These are phyloP conservation scores for Fukomys damarensis DNA, from an alignment of 2,113 vertebrate genomes.

Conservation along the genomic window DNA sequence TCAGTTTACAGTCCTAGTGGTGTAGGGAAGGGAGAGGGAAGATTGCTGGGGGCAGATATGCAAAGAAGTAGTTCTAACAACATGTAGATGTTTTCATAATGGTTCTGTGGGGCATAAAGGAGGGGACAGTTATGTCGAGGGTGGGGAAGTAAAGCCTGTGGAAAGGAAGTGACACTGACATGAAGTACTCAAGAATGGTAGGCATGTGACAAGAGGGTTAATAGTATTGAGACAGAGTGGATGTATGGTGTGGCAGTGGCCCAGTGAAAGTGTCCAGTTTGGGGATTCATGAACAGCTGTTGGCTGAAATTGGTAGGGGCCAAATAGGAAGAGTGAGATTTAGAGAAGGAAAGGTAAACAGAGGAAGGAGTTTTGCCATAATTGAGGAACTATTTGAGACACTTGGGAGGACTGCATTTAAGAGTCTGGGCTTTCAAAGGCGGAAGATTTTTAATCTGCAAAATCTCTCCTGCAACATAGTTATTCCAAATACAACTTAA, in stretches of 20 bases:
- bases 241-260: background rate
- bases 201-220: background rate
- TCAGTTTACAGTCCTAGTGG: background rate
- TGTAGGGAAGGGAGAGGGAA: background rate
- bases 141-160: background rate
- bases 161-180: background rate
- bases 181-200: background rate
- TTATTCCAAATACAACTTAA: background rate
- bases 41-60: background rate
- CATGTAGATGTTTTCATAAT: background rate
- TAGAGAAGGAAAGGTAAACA: background rate
- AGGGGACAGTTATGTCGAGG: background rate
- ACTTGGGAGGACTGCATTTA: background rate
- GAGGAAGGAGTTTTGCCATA: background rate
- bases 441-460: conserved; percentile 25
- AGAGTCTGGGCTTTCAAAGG: background rate
- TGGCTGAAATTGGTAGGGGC: background rate
- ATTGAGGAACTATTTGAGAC: background rate
- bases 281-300: background rate
- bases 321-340: background rate
- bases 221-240: background rate
- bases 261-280: background rate
- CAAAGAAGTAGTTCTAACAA: background rate
- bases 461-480: background rate
- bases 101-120: background rate